Evolutionary conservation across 2,888 invertebrate species (phyloP).

Genomic region (Drosophila putrida): DNA sequence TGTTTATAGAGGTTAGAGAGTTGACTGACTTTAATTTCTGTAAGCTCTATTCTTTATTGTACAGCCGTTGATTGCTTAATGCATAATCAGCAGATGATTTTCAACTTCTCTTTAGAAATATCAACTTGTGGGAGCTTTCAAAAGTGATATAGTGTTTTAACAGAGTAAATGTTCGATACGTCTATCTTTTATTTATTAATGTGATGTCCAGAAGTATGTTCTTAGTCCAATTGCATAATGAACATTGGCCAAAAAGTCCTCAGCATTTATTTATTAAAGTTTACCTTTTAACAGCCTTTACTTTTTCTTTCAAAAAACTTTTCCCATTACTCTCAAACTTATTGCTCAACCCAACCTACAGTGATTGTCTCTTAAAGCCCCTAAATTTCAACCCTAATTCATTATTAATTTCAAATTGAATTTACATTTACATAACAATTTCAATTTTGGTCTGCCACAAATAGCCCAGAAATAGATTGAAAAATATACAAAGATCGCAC

Average conservation of each 20-base stretch:
- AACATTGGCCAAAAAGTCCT: neutral
- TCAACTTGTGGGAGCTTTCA: too few relatives aligned
- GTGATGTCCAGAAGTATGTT: too few relatives aligned
- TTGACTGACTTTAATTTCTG: slow-evolving; percentile 30
- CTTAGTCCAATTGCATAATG: neutral
- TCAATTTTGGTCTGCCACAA: slow-evolving; percentile 41
- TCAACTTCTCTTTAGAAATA: too few relatives aligned
- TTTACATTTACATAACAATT: slow-evolving; percentile 55
- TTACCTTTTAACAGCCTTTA: neutral
- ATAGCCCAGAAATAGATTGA: slow-evolving; percentile 42
- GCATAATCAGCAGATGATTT: slow-evolving; percentile 16
- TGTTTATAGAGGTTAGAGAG: neutral
- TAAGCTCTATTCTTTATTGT: slow-evolving; percentile 37
- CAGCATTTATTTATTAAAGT: neutral
- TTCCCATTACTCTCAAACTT: slow-evolving; percentile 11
- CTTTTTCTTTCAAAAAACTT: neutral
- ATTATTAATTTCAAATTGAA: slow-evolving; percentile 64
- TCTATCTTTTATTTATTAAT: too few relatives aligned
- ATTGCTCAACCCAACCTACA: neutral
- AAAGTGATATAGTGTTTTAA: too few relatives aligned
- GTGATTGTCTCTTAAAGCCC: slow-evolving; percentile 5
- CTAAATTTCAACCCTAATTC: slow-evolving; percentile 31
- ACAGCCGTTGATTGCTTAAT: slow-evolving; percentile 41
- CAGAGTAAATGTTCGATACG: too few relatives aligned
- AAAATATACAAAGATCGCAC: slow-evolving; percentile 31